Conservation (phyloP, 2,113 vertebrate genomes). For the Semicossyphus pulcher region DNA sequence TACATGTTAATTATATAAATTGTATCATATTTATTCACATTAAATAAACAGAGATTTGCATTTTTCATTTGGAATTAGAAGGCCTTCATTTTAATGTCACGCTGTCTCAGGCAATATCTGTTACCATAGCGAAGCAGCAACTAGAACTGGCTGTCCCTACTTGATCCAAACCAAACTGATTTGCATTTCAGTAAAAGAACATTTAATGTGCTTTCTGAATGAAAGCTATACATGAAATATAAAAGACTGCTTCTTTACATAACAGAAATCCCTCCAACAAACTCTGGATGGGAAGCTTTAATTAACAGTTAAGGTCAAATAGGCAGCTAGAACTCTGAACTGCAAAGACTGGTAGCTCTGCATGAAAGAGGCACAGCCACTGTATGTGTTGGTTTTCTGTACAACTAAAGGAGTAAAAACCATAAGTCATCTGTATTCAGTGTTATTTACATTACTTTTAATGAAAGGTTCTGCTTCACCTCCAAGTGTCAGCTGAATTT, state of each 20-base stretch:
- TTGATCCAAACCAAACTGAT: conserved; percentile 1
- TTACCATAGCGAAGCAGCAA: conserved; percentile 46
- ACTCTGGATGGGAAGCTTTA: background rate
- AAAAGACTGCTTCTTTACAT: background rate
- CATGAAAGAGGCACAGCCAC: background rate
- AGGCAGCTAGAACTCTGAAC: background rate
- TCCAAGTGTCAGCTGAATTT: no score
- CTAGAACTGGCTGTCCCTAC: background rate
- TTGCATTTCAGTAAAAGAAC: background rate
- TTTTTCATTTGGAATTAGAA: background rate
- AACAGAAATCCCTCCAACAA: background rate
- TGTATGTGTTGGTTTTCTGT: background rate
- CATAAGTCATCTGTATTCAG: background rate
- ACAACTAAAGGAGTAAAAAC: background rate
- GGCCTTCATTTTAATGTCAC: conserved; percentile 15
- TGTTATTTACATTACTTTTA: background rate
- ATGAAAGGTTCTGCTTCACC: background rate
- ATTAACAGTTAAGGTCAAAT: background rate
- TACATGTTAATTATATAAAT: background rate
- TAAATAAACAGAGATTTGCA: background rate
- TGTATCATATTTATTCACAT: background rate
- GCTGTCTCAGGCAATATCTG: conserved; percentile 8
- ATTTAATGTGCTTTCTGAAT: background rate
- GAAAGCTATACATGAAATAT: background rate
- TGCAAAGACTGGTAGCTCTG: background rate